phyloP scores from a whole-genome alignment of 2,797 vertebrate species.

The Aphelocoma californica region DNA sequence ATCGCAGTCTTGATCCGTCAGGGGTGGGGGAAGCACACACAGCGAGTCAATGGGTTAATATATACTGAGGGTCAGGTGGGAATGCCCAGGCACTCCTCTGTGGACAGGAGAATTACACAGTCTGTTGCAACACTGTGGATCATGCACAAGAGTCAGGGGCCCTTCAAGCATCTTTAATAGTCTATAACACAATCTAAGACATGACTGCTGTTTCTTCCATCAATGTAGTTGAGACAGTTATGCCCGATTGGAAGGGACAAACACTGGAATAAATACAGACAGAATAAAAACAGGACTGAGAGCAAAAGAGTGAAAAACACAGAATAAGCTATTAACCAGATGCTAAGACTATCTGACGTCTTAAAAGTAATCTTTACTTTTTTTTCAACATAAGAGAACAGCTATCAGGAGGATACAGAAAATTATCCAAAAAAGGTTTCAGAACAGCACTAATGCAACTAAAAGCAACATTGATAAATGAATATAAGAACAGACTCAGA shows the following conservation, averaged over 20 bases:
- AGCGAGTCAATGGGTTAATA: neutral
- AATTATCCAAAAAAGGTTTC: neutral
- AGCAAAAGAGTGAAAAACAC: neutral
- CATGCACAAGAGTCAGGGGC: accelerated
- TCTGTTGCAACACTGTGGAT: neutral
- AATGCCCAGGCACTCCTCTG: accelerated
- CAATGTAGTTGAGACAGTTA: neutral
- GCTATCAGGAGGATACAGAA: neutral
- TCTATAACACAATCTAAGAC: neutral
- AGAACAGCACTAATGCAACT: neutral
- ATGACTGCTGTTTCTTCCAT: neutral
- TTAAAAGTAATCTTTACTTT: neutral
- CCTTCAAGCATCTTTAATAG: neutral
- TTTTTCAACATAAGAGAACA: neutral
- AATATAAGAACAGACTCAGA: neutral
- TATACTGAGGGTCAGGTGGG: no score
- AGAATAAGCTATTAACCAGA: neutral
- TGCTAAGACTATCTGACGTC: neutral
- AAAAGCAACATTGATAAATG: neutral
- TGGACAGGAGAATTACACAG: accelerated
- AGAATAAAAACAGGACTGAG: neutral
- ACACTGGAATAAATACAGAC: neutral
- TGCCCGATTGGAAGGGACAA: neutral
- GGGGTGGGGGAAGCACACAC: accelerated
- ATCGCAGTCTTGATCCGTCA: accelerated